A percentile compares a stretch with the other conserved stretches of the same genome.
phyloP scores from a whole-genome alignment of 2,113 vertebrate genomes.

The Vulpes lagopus region DNA sequence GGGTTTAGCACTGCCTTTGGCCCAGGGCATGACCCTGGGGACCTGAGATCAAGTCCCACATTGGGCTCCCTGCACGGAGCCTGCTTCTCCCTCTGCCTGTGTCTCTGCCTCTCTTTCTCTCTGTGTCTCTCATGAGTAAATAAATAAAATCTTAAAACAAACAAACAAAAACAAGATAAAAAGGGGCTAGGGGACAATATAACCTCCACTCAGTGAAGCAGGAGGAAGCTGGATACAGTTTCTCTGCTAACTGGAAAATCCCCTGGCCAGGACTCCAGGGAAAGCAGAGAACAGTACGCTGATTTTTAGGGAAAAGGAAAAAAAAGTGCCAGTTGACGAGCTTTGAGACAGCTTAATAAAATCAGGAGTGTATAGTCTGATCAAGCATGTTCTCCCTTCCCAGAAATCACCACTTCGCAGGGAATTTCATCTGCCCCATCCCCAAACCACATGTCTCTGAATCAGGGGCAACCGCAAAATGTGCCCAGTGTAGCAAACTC shows the following conservation, averaged over 20 bases:
- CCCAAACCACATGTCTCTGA: not conserved
- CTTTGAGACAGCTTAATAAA: not conserved
- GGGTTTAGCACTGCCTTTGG: too few relatives aligned
- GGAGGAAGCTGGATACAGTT: not conserved
- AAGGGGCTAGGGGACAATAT: too few relatives aligned
- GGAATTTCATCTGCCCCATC: not conserved
- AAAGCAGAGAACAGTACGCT: not conserved
- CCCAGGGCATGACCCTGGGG: too few relatives aligned
- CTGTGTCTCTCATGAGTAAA: too few relatives aligned
- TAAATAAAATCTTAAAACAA: too few relatives aligned
- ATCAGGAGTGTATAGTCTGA: not conserved
- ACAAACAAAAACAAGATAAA: not conserved
- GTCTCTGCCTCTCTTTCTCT: too few relatives aligned
- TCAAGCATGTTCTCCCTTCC: not conserved
- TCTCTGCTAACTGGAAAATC: constrained; percentile 27
- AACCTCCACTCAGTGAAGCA: not conserved
- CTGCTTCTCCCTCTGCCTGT: too few relatives aligned
- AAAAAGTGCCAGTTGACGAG: not conserved
- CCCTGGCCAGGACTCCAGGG: not conserved
- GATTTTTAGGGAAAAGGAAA: not conserved
- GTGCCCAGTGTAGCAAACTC: not conserved
- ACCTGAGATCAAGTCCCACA: too few relatives aligned
- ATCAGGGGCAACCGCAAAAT: not conserved
- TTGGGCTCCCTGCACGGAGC: too few relatives aligned
- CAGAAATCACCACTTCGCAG: not conserved